phyloP scores from a whole-genome alignment of 1,140 invertebrate genomes.

The Tenebrio molitor region DNA sequence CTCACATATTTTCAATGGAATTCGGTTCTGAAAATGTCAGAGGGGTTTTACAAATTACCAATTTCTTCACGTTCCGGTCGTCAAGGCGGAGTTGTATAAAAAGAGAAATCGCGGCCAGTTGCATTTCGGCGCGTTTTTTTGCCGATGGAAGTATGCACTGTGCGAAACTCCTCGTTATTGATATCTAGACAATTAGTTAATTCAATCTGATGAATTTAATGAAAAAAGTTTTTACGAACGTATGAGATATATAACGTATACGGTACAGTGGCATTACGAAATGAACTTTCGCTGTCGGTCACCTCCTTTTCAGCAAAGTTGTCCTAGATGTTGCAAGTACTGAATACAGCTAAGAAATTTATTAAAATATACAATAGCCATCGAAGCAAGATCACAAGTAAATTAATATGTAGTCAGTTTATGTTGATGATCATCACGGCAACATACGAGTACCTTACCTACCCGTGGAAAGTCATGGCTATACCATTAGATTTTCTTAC shows the following conservation, averaged over 20 bases:
- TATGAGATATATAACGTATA: constrained; percentile 20
- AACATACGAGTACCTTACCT: too few relatives aligned
- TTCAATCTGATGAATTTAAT: constrained; percentile 18
- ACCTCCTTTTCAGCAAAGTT: constrained; percentile 2
- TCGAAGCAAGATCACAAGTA: too few relatives aligned
- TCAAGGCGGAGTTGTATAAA: background rate
- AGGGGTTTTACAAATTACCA: too few relatives aligned
- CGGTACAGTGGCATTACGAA: constrained; percentile 25
- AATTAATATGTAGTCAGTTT: too few relatives aligned
- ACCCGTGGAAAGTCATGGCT: too few relatives aligned
- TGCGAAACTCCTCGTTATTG: too few relatives aligned
- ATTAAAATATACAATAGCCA: too few relatives aligned
- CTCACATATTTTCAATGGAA: too few relatives aligned
- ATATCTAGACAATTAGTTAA: background rate
- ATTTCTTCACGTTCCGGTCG: constrained; percentile 5
- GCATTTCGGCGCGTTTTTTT: constrained; percentile 12
- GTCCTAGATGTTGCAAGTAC: constrained; percentile 24
- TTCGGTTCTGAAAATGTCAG: too few relatives aligned
- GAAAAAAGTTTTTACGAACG: too few relatives aligned
- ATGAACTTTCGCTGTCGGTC: constrained; percentile 20
- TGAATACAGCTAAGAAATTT: background rate
- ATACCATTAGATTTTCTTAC: too few relatives aligned
- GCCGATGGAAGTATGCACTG: background rate
- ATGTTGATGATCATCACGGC: too few relatives aligned
- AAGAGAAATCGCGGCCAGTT: constrained; percentile 23